Conservation (phyloP, 2,113 vertebrate species). For the Silurus meridionalis region DNA sequence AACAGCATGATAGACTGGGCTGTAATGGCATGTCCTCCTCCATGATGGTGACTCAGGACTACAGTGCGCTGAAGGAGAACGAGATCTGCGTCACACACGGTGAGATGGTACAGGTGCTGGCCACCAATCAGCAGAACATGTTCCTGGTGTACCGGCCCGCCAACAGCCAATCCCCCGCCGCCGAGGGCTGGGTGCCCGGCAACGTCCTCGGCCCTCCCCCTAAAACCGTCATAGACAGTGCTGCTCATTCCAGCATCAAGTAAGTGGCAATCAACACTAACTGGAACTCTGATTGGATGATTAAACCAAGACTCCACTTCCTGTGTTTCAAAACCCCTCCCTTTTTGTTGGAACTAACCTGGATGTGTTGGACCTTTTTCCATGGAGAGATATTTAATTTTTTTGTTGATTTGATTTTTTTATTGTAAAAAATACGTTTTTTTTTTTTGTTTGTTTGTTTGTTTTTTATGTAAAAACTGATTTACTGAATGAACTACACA, state of each 20-base stretch:
- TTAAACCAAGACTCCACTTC: conserved; percentile 60
- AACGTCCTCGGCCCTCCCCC: conserved; percentile 83
- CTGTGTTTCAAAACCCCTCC: conserved; percentile 60
- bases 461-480: conserved; percentile 69
- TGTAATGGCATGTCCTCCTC: conserved; percentile 88
- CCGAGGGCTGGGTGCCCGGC: conserved; percentile 97
- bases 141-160: conserved; percentile 92
- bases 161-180: conserved; percentile 86
- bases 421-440: too few species aligned
- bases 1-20: conserved; percentile 79
- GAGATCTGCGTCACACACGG: conserved; percentile 94
- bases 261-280: conserved; percentile 85
- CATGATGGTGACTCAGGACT: conserved; percentile 93
- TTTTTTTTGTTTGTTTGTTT: conserved; percentile 59
- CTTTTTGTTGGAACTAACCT: conserved; percentile 67
- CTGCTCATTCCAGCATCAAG: conserved; percentile 92
- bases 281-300: conserved; percentile 78
- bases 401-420: conserved; percentile 45
- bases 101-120: conserved; percentile 91
- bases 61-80: conserved; percentile 96
- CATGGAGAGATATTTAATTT: conserved; percentile 62
- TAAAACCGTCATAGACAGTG: conserved; percentile 83
- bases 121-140: conserved; percentile 98
- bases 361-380: conserved; percentile 64
- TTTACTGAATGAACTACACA: conserved; percentile 65